A percentile compares a stretch with the other conserved stretches of the same genome.
Evolutionary conservation across 2,113 vertebrate species (phyloP).

Genomic region (Zeus faber): DNA sequence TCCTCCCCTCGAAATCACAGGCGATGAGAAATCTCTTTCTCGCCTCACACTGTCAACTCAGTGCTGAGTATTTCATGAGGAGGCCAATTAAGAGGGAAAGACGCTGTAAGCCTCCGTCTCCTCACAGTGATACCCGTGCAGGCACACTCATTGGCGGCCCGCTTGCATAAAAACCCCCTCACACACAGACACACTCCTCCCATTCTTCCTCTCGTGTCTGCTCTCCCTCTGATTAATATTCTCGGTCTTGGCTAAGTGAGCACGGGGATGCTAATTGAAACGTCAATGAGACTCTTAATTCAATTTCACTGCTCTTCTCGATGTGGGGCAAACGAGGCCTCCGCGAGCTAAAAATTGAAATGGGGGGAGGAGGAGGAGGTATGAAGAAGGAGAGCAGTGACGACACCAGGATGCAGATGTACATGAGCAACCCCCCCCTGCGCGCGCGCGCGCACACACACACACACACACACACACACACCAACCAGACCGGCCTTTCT

Average conservation of each 20-base stretch:
- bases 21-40: conserved; percentile 27
- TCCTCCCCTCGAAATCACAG: conserved; percentile 31
- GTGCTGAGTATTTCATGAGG: conserved; percentile 52
- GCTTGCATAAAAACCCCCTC: conserved; percentile 7
- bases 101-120: conserved; percentile 22
- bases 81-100: conserved; percentile 38
- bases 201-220: conserved; percentile 27
- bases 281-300: conserved; percentile 68
- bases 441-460: too few species aligned
- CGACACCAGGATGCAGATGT: conserved; percentile 34
- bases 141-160: conserved; percentile 2
- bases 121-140: conserved; percentile 25
- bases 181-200: neutral
- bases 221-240: conserved; percentile 56
- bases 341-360: conserved; percentile 64
- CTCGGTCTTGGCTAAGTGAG: conserved; percentile 50
- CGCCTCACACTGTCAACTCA: conserved; percentile 35
- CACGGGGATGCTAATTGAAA: conserved; percentile 65
- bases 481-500: too few species aligned
- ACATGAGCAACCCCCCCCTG: conserved; percentile 49
- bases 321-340: conserved; percentile 61
- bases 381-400: neutral
- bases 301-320: conserved; percentile 63
- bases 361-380: conserved; percentile 31
- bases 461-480: too few species aligned